Evolutionary conservation across 2,797 vertebrate species (phyloP).

Genomic region (Hydrocynus forskahlii): DNA sequence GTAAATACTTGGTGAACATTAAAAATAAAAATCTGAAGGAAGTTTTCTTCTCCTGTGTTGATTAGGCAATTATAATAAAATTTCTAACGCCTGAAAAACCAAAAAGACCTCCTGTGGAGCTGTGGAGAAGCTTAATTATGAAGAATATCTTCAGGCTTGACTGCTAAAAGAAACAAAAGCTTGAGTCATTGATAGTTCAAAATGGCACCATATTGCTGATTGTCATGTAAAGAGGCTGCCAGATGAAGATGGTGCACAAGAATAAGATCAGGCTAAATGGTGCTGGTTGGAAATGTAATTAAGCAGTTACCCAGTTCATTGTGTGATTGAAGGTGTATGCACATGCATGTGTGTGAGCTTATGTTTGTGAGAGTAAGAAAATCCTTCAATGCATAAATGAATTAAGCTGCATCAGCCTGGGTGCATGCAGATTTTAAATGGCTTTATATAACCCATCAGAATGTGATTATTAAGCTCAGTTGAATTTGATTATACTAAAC

Average conservation of each 20-base stretch:
- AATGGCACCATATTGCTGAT: background rate
- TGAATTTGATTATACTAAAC: constrained; percentile 4
- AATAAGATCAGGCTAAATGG: background rate
- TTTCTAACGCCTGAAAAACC: background rate
- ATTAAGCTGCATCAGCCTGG: background rate
- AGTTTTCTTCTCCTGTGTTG: background rate
- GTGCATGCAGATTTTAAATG: background rate
- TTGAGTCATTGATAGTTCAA: background rate
- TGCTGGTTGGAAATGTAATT: background rate
- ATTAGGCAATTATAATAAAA: background rate
- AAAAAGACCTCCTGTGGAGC: background rate
- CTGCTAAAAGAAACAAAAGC: background rate
- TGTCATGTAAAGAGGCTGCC: constrained; percentile 5
- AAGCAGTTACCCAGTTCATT: background rate
- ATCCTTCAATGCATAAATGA: background rate
- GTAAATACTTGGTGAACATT: background rate
- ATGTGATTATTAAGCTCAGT: background rate
- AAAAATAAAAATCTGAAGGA: background rate
- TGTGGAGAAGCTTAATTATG: background rate
- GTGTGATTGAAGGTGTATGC: background rate
- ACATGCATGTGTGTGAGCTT: background rate
- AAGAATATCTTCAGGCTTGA: background rate
- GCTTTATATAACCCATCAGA: background rate
- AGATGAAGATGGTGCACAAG: background rate
- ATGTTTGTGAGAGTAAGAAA: background rate